phyloP scores from a whole-genome alignment of 1,140 invertebrate species.

The Cydia fagiglandana region DNA sequence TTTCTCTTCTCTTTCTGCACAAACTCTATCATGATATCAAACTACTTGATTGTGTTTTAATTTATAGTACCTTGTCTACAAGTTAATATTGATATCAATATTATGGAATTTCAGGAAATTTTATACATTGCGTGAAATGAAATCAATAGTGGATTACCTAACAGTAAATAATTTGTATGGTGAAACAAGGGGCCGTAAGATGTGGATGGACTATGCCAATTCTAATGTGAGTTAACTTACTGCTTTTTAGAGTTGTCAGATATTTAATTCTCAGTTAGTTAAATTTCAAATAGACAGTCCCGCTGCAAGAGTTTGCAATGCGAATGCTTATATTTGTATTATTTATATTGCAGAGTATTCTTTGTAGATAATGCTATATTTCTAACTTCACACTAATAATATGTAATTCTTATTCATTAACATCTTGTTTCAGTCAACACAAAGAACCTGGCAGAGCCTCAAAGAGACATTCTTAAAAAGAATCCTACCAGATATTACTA shows the following conservation, averaged over 20 bases:
- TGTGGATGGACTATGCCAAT: constrained; percentile 68
- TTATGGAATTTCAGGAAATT: constrained; percentile 56
- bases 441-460: constrained; percentile 74
- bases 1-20: no score
- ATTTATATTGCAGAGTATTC: no score
- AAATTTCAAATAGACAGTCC: no score
- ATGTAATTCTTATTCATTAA: not conserved
- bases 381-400: no score
- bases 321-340: no score
- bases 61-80: no score
- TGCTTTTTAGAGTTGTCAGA: no score
- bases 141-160: constrained; percentile 66
- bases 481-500: constrained; percentile 71
- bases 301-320: no score
- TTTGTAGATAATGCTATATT: no score
- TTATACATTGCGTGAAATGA: constrained; percentile 70
- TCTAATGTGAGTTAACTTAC: constrained; percentile 50
- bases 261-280: no score
- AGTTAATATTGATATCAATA: not conserved
- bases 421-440: constrained; percentile 55
- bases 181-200: constrained; percentile 63
- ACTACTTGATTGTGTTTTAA: no score
- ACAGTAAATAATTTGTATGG: constrained; percentile 54
- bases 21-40: no score
- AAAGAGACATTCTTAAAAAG: constrained; percentile 75